Conservation (phyloP, 2,113 vertebrate genomes). For the Stictonetta naevosa region DNA sequence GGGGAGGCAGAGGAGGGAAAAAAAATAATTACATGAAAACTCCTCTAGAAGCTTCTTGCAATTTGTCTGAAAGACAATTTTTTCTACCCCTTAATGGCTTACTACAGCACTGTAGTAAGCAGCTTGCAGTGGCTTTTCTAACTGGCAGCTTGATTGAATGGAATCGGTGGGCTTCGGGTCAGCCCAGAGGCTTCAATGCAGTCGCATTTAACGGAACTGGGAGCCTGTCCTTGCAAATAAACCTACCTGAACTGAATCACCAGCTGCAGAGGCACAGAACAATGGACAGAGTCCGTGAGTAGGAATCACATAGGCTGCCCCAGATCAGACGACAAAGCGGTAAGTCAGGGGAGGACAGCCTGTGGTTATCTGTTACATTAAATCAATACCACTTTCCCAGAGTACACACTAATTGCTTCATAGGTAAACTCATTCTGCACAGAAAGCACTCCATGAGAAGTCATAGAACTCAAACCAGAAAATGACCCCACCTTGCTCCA, state of each 20-base stretch:
- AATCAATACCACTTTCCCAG: neutral
- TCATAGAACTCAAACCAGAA: neutral
- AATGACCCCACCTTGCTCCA: neutral
- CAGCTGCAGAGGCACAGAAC: neutral
- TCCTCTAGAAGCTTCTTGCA: neutral
- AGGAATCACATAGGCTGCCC: neutral
- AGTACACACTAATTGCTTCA: conserved; percentile 22
- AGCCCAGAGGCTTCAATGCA: neutral
- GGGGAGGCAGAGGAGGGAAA: neutral
- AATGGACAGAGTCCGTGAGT: fast-evolving
- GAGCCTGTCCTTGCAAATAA: neutral
- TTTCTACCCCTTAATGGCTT: neutral
- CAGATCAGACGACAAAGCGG: neutral
- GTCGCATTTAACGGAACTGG: neutral
- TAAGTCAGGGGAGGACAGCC: neutral
- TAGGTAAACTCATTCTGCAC: conserved; percentile 13
- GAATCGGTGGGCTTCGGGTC: neutral
- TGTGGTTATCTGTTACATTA: neutral
- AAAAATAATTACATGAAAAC: neutral
- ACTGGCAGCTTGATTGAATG: fast-evolving
- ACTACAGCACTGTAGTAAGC: neutral
- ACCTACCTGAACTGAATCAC: fast-evolving
- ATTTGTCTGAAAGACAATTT: neutral
- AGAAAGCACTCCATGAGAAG: neutral
- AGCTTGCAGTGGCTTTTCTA: neutral